Evolutionary conservation across 1,140 invertebrate species (phyloP).

Genomic region (Homalodisca vitripennis): DNA sequence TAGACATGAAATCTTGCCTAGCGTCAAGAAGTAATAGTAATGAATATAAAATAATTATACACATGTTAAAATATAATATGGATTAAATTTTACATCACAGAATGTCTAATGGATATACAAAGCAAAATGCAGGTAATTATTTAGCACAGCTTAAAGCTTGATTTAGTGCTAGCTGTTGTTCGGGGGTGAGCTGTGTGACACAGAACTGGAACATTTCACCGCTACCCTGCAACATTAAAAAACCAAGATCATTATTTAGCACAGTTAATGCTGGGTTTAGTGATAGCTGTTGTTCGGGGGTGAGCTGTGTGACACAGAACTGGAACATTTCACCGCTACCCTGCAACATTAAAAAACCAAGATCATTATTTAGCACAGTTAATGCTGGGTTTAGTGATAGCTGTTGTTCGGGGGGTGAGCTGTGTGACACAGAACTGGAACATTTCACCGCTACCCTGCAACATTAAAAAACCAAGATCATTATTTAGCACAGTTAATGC

Average conservation of each 20-base stretch:
- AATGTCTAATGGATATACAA: constrained; percentile 1
- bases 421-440: no score
- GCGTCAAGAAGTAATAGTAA: not conserved
- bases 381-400: not conserved
- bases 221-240: constrained; percentile 66
- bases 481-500: not conserved
- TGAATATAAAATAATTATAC: not conserved
- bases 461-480: not conserved
- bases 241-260: constrained; percentile 38
- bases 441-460: not conserved
- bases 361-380: not conserved
- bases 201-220: constrained; percentile 81
- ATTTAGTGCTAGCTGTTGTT: constrained; percentile 80
- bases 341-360: not conserved
- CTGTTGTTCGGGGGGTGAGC: not conserved
- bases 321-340: no score
- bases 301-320: no score
- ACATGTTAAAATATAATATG: not conserved
- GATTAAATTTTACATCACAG: constrained; percentile 22
- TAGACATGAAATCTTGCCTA: not conserved
- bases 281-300: no score
- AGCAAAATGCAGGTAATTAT: not conserved
- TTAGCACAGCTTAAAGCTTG: constrained; percentile 51
- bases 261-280: not conserved
- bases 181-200: constrained; percentile 66